Evolutionary conservation across 2,888 invertebrate species (phyloP), one percentile per base, ranked within the genome.

Genomic region (Phyllotreta cruciferae): DNA sequence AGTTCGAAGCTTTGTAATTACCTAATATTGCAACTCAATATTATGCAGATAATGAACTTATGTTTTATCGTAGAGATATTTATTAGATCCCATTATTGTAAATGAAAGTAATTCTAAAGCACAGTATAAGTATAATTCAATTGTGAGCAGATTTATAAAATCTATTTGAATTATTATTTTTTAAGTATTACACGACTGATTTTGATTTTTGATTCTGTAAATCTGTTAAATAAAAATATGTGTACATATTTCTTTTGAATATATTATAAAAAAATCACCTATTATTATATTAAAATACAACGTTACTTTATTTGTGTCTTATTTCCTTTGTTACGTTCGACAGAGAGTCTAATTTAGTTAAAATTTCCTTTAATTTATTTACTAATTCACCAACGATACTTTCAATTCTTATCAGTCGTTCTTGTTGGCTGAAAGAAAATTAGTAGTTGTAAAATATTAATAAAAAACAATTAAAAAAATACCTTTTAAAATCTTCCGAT

Each of bases 371-470:
- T 4, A 79, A 66, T 63, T 72, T 71, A 8, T 62, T 62, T 5
- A 72, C 73, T 39, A 78, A 68, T n/a, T 66, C 38, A 6, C 63
- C 60, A 42, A 78, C 72, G 0, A 70, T 67, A 39, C 61, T 66
- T 60, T 78, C 78, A 56, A 79, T 75, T 54, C 73, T 70, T 42
- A 75, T 71, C 42, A 78, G 66, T 34, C 71, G 64, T 54, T 77
- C 73, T 68, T 79, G 78, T 73, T 80, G 80, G 13, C 79, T 79
- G 54, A 57, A 73, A 73, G 58, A 57, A 45, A 45, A 45, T 11
- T 10, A 45, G n/a, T 45, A 45, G 1, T 24, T 24, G 2, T 3
- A 24, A 24, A 3, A 24, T 3, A 24, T 24, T 24, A 24, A 24
- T 24, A 24, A 24, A 24, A 24, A 24, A 4, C 24, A 24, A n/a